phyloP scores from a whole-genome alignment of 2,113 vertebrate genomes.

The Ariopsis seemanni region DNA sequence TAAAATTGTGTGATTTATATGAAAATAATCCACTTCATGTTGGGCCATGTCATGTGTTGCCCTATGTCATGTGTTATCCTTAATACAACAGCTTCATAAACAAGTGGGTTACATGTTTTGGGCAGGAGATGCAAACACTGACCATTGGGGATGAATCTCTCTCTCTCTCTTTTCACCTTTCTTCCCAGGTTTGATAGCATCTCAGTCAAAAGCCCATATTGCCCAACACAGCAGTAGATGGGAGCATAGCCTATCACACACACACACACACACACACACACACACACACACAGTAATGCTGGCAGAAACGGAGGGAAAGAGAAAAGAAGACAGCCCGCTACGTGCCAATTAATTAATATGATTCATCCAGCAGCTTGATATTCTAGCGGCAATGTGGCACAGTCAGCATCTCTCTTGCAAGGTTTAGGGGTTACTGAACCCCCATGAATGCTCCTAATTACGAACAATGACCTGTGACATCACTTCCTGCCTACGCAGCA shows the following conservation, averaged over 20 bases:
- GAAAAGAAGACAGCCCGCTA: conserved; percentile 30
- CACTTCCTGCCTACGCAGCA: conserved; percentile 65
- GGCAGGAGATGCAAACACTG: not conserved
- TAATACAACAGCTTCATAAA: not conserved
- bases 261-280: not conserved
- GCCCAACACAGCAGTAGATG: conserved; percentile 47
- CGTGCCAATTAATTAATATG: conserved; percentile 58
- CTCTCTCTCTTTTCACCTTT: not conserved
- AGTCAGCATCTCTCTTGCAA: conserved; percentile 57
- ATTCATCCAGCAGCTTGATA: conserved; percentile 60
- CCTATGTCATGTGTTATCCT: not conserved
- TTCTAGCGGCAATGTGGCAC: conserved; percentile 59
- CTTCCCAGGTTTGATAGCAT: conserved; percentile 65
- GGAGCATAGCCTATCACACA: conserved; percentile 21
- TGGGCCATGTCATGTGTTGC: not conserved
- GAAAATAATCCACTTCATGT: not conserved
- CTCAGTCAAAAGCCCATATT: conserved; percentile 61
- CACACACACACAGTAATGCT: not conserved
- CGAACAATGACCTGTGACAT: conserved; percentile 68
- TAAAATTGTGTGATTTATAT: not conserved
- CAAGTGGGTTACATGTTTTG: not conserved
- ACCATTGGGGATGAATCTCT: not conserved
- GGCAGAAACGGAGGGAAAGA: not conserved
- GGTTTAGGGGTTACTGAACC: conserved; percentile 59
- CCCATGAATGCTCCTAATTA: conserved; percentile 55